Base-by-base conservation (phyloP, 2,888 invertebrate genomes). In the Thereva unica region DNA sequence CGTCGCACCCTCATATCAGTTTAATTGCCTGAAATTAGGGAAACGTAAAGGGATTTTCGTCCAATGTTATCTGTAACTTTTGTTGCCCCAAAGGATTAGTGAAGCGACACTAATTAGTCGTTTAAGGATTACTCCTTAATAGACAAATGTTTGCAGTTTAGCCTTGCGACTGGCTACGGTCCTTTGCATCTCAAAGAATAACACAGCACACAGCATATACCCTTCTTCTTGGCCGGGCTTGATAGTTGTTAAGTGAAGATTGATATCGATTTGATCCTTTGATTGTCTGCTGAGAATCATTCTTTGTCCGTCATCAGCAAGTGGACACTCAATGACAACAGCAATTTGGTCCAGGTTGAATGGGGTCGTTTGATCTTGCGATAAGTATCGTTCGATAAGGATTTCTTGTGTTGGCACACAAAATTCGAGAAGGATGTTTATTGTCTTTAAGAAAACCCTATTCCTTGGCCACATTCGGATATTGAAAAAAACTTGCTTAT, bases 71-170 rank as follows among this genome's bases (percentile, higher is more conserved):
- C 57, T 38, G 57, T 37, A 59, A 59, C 57, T 59, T 59, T 59
- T 59, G 57, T 59, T 47, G 47, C 57, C 47, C 57, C 57, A 59
- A 59, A 59, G 57, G 57, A 59, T 59, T 59, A 59, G 57, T 59
- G 57, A 59, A 47, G 57, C 47, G 57, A 59, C 57, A 59, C 57
- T 59, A 59, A 59, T 59, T 59, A 59, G 57, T 59, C 57, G 57
- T 59, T 59, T 37, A 59, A 59, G 57, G 57, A 59, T 59, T 59
- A 59, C 47, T 59, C 37, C 57, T 12, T 34, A 59, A 59, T 34
- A 47, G n/a, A 47, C 57, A 59, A 59, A 59, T 59, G 57, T 59
- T 59, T 59, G 57, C 57, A 59, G 37, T 59, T 10, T 10, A 38
- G 34, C 57, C 38, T 37, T 37, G 12, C 23, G 23, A 23, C 23